phyloP scores from a whole-genome alignment of 2,113 vertebrate genomes.

The Notechis scutatus region DNA sequence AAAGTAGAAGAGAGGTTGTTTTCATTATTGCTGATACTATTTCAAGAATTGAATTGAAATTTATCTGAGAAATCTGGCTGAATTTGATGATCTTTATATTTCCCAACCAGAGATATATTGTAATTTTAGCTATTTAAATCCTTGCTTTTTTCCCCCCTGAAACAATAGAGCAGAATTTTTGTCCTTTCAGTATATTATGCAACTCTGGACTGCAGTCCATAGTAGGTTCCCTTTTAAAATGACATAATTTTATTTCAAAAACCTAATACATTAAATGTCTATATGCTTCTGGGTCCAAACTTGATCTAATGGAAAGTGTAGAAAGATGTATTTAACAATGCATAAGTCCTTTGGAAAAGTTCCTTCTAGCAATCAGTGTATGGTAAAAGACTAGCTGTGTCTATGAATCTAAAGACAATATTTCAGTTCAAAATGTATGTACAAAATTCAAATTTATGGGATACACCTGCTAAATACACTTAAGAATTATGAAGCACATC shows the following conservation, averaged over 20 bases:
- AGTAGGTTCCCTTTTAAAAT: background rate
- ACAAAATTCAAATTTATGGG: constrained; percentile 13
- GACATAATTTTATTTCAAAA: constrained; percentile 20
- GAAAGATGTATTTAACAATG: constrained; percentile 9
- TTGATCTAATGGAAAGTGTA: constrained; percentile 1
- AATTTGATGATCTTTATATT: constrained; percentile 22
- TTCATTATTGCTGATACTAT: constrained; percentile 40
- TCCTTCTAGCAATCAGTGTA: constrained; percentile 32
- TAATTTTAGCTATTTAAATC: constrained; percentile 27
- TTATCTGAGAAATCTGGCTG: constrained; percentile 6
- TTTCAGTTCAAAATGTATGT: constrained; percentile 35
- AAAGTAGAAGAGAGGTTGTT: constrained; percentile 10
- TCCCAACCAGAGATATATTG: background rate
- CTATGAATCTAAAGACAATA: constrained; percentile 45
- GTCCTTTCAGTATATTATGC: constrained; percentile 12
- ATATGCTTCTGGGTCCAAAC: background rate
- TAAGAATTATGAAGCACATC: background rate
- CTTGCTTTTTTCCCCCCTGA: constrained; percentile 24
- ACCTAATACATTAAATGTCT: background rate
- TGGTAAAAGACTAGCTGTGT: constrained; percentile 30
- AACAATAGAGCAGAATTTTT: constrained; percentile 40
- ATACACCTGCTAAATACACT: background rate
- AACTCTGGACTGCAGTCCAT: constrained; percentile 13
- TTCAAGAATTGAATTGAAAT: background rate
- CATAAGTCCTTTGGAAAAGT: constrained; percentile 36